Evolutionary conservation across 2,888 invertebrate species (phyloP), one percentile per base, ranked within the genome.

Genomic region (Plebejus anna): DNA sequence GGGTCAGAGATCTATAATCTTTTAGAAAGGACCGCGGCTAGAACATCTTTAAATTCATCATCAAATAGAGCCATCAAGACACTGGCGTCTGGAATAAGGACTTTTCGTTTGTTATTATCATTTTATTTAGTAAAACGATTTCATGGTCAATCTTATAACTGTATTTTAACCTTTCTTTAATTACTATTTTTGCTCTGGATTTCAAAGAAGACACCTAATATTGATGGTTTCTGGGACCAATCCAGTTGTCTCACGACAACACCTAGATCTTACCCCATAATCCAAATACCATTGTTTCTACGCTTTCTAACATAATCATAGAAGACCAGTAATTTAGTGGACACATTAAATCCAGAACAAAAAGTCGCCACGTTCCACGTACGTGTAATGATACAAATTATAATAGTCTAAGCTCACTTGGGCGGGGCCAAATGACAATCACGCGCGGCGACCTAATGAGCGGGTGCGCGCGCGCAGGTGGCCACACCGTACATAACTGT

Each of bases 401-500:
- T 86, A 87, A 91, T 91, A 90, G 89, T 89, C 85, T 87, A 86
- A 88, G 87, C 86, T 84, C 86, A 82, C 81, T 81, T 81, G 85
- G 93, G 93, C 91, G 92, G 83, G 85, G 87, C 85, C 88, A 88
- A 89, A 90, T 91, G 93, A 94, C 93, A 94, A 92, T 92, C 93
- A 93, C 90, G 92, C 87, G 90, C 88, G 78, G 89, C 84, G 88
- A 85, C 85, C 83, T 92, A 92, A 93, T 92, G 90, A 91, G 84
- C 89, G 92, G 92, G 90, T 92, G 90, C 89, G 90, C 87, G 83
- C 81, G 87, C 87, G 88, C 82, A 85, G 90, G 90, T 90, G 89
- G 81, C 79, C 79, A 66, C 55, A 16, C 16, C 83, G 59, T 59
- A 66, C 66, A 36, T 66, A 66, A 13, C 66, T 66, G 32, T 66